Percentiles rank a stretch among this genome's conserved stretches.
These are phyloP conservation scores for Caenorhabditis sulstoni DNA, from an alignment of 2,888 invertebrate genomes.

Conservation along the genomic window DNA sequence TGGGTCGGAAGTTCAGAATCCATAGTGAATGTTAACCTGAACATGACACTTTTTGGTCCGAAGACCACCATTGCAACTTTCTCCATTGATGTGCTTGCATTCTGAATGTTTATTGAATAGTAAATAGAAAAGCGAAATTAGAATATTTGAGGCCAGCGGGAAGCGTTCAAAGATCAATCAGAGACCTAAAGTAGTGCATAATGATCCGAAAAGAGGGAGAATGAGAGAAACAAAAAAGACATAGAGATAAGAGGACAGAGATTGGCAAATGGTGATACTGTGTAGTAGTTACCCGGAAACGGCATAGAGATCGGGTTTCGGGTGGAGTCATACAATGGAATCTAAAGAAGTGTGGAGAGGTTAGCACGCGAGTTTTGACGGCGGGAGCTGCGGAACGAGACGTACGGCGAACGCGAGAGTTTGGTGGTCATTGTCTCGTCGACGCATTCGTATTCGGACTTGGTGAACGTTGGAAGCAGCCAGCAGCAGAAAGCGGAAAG, in stretches of 20 bases:
- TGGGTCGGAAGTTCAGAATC: neutral
- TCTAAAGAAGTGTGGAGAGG: slow-evolving; percentile 52
- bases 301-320: slow-evolving; percentile 16
- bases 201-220: slow-evolving; percentile 35
- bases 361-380: slow-evolving; percentile 53
- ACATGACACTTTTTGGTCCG: slow-evolving; percentile 3
- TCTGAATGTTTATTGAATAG: slow-evolving; percentile 25
- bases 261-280: slow-evolving; percentile 17
- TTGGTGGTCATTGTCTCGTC: slow-evolving; percentile 60
- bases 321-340: neutral
- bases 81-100: neutral
- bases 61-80: neutral
- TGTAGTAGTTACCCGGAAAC: slow-evolving; percentile 2
- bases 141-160: slow-evolving; percentile 15
- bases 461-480: slow-evolving; percentile 42
- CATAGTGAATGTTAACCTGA: neutral
- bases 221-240: slow-evolving; percentile 6
- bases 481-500: slow-evolving; percentile 50
- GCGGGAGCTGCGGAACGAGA: slow-evolving; percentile 64
- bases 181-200: slow-evolving; percentile 50
- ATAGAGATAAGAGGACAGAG: slow-evolving; percentile 12
- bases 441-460: slow-evolving; percentile 57
- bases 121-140: slow-evolving; percentile 7
- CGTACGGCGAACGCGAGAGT: slow-evolving; percentile 64
- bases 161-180: slow-evolving; percentile 53